phyloP scores from a whole-genome alignment of 2,797 vertebrate species.

The Chaetophractus vellerosus region DNA sequence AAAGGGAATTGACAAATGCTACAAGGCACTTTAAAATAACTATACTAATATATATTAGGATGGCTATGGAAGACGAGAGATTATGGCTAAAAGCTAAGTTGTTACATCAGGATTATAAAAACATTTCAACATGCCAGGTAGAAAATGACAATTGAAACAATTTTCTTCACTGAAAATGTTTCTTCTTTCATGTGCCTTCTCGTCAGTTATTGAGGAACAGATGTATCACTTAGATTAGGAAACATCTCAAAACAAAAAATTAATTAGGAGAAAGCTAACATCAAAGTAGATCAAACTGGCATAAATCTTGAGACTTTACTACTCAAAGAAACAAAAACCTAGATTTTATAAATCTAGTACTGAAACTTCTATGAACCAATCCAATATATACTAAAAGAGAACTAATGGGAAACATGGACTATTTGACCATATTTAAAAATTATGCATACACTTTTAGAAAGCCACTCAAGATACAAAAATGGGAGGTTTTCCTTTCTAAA shows the following conservation, averaged over 20 bases:
- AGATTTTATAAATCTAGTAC: slow-evolving; percentile 31
- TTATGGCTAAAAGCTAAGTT: slow-evolving; percentile 58
- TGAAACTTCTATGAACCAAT: slow-evolving; percentile 51
- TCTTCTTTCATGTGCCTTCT: slow-evolving; percentile 67
- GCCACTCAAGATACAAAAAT: slow-evolving; percentile 14
- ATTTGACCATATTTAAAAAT: slow-evolving; percentile 37
- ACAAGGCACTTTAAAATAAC: slow-evolving; percentile 28
- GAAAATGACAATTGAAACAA: slow-evolving; percentile 20
- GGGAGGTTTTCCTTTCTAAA: slow-evolving; percentile 26
- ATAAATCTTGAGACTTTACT: slow-evolving; percentile 25
- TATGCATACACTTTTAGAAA: slow-evolving; percentile 37
- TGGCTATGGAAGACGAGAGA: slow-evolving; percentile 13
- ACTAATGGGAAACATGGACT: background rate
- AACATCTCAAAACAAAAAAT: slow-evolving; percentile 59
- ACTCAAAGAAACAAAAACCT: slow-evolving; percentile 22
- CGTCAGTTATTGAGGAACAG: slow-evolving; percentile 63
- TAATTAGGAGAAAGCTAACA: slow-evolving; percentile 48
- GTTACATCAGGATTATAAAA: slow-evolving; percentile 43
- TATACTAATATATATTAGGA: background rate
- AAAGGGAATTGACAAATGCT: slow-evolving; percentile 56
- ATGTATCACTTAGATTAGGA: slow-evolving; percentile 1
- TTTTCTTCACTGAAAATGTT: slow-evolving; percentile 67
- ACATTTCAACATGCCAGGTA: background rate
- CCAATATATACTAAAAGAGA: slow-evolving; percentile 50
- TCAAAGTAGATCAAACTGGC: slow-evolving; percentile 49